Conservation (phyloP, 2,113 vertebrate species). For the Picathartes gymnocephalus region DNA sequence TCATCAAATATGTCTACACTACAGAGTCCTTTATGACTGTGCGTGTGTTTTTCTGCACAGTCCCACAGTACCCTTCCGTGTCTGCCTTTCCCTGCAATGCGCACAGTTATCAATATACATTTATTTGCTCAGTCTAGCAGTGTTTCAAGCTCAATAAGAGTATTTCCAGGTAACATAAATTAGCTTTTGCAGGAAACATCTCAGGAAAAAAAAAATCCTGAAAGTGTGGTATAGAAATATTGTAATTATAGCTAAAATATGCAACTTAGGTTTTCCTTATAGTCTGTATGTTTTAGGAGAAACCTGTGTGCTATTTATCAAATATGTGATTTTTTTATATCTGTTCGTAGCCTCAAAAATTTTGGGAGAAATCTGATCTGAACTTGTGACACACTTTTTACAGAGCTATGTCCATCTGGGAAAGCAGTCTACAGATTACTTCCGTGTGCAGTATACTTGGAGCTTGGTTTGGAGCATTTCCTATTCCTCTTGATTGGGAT, state of each 20-base stretch:
- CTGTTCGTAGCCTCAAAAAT: not conserved
- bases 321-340: not conserved
- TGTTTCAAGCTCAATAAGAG: not conserved
- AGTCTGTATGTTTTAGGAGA: not conserved
- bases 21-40: not conserved
- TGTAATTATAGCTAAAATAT: not conserved
- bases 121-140: not conserved
- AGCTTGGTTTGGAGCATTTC: slow-evolving; percentile 92
- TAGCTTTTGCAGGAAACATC: not conserved
- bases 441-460: slow-evolving; percentile 83
- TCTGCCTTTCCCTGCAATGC: not conserved
- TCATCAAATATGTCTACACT: not conserved
- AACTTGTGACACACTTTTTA: not conserved
- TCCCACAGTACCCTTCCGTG: not conserved
- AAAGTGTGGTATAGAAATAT: not conserved
- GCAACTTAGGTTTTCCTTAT: not conserved
- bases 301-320: not conserved
- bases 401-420: slow-evolving; percentile 92
- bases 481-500: slow-evolving; percentile 96
- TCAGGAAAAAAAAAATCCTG: not conserved
- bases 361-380: not conserved
- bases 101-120: not conserved
- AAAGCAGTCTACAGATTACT: slow-evolving; percentile 92
- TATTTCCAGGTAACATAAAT: not conserved
- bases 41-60: not conserved